Evolutionary conservation across 2,888 invertebrate species (phyloP).

Genomic region (Sphaerophoria taeniata): DNA sequence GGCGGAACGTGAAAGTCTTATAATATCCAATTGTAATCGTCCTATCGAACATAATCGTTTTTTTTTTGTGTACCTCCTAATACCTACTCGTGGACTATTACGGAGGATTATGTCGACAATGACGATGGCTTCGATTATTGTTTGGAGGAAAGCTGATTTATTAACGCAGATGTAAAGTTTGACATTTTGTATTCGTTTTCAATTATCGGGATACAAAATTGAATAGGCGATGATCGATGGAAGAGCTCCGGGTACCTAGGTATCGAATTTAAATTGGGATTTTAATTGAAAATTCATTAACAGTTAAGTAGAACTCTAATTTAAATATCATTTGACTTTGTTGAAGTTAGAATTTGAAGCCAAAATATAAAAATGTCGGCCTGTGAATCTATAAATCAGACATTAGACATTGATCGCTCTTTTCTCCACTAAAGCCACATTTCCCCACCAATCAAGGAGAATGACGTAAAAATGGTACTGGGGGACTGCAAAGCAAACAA

Average conservation of each 20-base stretch:
- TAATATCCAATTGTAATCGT: slow-evolving; percentile 12
- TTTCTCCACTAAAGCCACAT: too few species aligned
- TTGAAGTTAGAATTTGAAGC: too few species aligned
- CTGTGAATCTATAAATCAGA: too few species aligned
- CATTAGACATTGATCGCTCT: too few species aligned
- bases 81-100: neutral
- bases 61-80: neutral
- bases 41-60: neutral
- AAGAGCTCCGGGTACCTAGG: neutral
- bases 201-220: neutral
- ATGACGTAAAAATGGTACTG: too few species aligned
- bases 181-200: slow-evolving; percentile 17
- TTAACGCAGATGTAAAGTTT: neutral
- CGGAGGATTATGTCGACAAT: slow-evolving; percentile 5
- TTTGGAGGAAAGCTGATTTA: slow-evolving; percentile 12
- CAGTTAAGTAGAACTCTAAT: too few species aligned
- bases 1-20: slow-evolving; percentile 34
- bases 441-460: too few species aligned
- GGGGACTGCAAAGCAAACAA: too few species aligned
- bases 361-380: too few species aligned
- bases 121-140: neutral
- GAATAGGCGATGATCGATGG: neutral
- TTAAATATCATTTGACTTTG: too few species aligned
- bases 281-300: too few species aligned
- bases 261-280: too few species aligned